phyloP scores from a whole-genome alignment of 2,888 invertebrate genomes.

The Leptura quadrifasciata region DNA sequence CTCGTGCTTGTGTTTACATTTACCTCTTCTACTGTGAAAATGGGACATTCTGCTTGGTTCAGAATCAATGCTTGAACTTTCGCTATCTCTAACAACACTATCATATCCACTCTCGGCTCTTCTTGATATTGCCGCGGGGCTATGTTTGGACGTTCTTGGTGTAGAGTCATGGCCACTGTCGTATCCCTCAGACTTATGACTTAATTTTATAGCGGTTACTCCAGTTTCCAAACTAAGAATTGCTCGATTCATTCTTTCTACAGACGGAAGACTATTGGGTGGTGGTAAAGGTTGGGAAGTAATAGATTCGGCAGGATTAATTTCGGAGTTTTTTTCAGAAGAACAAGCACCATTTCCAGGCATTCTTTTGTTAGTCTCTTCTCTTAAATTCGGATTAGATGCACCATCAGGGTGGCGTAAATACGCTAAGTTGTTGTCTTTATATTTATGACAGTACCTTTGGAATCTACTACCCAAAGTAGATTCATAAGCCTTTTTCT shows the following conservation, averaged over 20 bases:
- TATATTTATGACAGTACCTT: conserved; percentile 77
- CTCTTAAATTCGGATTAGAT: conserved; percentile 91
- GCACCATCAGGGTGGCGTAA: conserved; percentile 93
- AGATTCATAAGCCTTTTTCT: conserved; percentile 61
- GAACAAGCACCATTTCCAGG: conserved; percentile 78
- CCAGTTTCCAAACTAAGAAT: conserved; percentile 80
- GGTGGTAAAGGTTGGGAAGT: conserved; percentile 72
- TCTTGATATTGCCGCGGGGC: conserved; percentile 85
- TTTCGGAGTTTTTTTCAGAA: conserved; percentile 72
- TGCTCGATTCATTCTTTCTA: conserved; percentile 80
- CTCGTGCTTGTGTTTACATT: conserved; percentile 81
- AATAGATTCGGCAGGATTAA: conserved; percentile 65
- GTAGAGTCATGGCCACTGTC: conserved; percentile 91
- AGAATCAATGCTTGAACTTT: conserved; percentile 91
- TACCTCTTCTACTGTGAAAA: conserved; percentile 72
- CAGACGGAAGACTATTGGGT: conserved; percentile 79
- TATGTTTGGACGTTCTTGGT: conserved; percentile 87
- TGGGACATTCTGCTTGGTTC: conserved; percentile 76
- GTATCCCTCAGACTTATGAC: conserved; percentile 81
- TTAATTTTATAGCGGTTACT: conserved; percentile 78
- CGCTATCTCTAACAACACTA: conserved; percentile 91
- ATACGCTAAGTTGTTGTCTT: conserved; percentile 79
- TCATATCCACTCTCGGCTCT: conserved; percentile 94
- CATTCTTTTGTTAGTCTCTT: conserved; percentile 77
- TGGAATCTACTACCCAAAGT: conserved; percentile 76